Evolutionary conservation across 2,113 vertebrate genomes (phyloP), one percentile per base, ranked within the genome.

Genomic region (Labeo rohita): DNA sequence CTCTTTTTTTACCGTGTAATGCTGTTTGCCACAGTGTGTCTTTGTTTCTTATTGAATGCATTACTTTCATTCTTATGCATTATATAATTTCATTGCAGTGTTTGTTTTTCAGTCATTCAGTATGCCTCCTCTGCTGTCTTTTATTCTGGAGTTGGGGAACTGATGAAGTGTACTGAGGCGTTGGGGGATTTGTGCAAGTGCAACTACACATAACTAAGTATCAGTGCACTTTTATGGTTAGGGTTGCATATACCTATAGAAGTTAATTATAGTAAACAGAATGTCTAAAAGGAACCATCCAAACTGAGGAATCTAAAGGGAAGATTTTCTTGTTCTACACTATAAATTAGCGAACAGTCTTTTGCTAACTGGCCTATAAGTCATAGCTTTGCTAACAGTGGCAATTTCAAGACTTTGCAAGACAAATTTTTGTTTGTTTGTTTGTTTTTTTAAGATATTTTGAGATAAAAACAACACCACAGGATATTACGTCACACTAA

Each of bases 1-100:
- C 85, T 91, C 83, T 54, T 77, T 80, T 39, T 2, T 16, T 3
- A 4, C 21, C 43, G 3, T 75, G 1, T 47, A 63, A 28, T 16
- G 3, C 39, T 28, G n/a, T 49, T 63, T 65, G 3, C 10, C 52
- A 79, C 76, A 43, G 21, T 8, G 21, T 63, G 18, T 45, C 12
- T 80, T 10, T 36, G 52, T 74, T 74, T 74, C 43, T n/a, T 49
- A 23, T 49, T 49, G 10, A 49, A 74, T 74, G 21, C 1, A 23
- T 47, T 74, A 49, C 11, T 49, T 74, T 7, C 5, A 23, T 75
- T 11, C 11, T 1, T 73, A 49, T 23, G 15, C 6, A 13, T 74
- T 8, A 74, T 23, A 23, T 15, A 3, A 3, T 15, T 11, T 18
- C 0, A 16, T 72, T 43, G 9, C 10, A 72, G 18, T 21, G 18